phyloP scores from a whole-genome alignment of 2,888 invertebrate species.

The Ennomos fuscantarius region DNA sequence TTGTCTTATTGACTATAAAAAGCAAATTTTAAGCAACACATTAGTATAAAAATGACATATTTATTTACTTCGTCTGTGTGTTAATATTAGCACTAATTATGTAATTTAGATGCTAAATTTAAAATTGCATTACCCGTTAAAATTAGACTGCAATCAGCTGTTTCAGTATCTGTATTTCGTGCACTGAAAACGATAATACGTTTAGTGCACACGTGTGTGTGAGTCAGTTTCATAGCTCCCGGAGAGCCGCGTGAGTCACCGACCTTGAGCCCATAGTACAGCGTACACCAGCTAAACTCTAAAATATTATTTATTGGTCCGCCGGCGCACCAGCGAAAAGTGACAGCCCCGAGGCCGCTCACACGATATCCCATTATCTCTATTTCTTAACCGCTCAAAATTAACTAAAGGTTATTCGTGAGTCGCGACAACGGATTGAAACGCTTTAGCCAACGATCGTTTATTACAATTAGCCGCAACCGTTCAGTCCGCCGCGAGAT shows the following conservation, averaged over 20 bases:
- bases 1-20: not conserved
- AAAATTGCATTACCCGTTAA: constrained; percentile 33
- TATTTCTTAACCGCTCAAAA: constrained; percentile 41
- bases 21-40: not conserved
- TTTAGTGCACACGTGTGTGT: constrained; percentile 40
- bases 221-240: constrained; percentile 64
- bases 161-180: constrained; percentile 43
- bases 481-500: constrained; percentile 9
- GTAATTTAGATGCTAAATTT: constrained; percentile 28
- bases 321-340: constrained; percentile 52
- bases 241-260: constrained; percentile 73
- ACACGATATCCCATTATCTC: constrained; percentile 49
- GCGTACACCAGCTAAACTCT: constrained; percentile 67
- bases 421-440: constrained; percentile 16
- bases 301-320: constrained; percentile 75
- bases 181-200: constrained; percentile 40
- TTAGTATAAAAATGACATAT: constrained; percentile 10
- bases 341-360: constrained; percentile 63
- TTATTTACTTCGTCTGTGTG: constrained; percentile 5
- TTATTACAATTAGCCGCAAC: constrained; percentile 6
- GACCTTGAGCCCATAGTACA: constrained; percentile 68
- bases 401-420: constrained; percentile 34
- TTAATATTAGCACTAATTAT: constrained; percentile 15
- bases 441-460: constrained; percentile 9
- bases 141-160: constrained; percentile 50